phyloP scores from a whole-genome alignment of 2,797 vertebrate genomes.

The Phataginus tricuspis region DNA sequence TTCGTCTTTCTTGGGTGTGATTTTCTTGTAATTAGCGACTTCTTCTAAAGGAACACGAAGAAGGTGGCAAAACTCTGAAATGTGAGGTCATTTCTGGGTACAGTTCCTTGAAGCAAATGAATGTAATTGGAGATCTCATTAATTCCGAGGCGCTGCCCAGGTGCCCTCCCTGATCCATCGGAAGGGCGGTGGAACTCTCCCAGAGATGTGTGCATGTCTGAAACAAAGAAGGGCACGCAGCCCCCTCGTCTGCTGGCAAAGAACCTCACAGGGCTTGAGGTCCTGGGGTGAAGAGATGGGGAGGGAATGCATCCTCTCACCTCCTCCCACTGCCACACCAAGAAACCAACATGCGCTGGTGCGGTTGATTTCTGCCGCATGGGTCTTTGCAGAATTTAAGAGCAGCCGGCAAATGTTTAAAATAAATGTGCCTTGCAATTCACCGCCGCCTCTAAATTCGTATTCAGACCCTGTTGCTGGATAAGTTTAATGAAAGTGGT shows the following conservation, averaged over 20 bases:
- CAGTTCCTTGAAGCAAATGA: constrained; percentile 77
- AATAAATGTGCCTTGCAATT: constrained; percentile 46
- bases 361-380: not conserved
- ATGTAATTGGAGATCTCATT: constrained; percentile 83
- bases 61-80: constrained; percentile 22
- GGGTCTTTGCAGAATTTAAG: not conserved
- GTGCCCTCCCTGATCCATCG: constrained; percentile 66
- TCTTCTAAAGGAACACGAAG: not conserved
- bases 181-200: constrained; percentile 59
- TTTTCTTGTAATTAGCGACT: constrained; percentile 75
- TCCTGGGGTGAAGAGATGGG: not conserved
- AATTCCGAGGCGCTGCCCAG: constrained; percentile 72
- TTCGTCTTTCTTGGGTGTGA: constrained; percentile 43
- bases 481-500: constrained; percentile 86
- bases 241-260: not conserved
- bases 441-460: constrained; percentile 80
- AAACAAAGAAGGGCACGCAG: constrained; percentile 72
- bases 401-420: not conserved
- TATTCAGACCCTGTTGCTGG: constrained; percentile 83
- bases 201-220: constrained; percentile 31
- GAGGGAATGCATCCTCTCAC: not conserved
- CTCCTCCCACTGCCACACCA: fast-evolving
- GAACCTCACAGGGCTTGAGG: not conserved
- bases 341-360: fast-evolving
- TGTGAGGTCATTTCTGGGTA: constrained; percentile 63